Evolutionary conservation across 2,113 vertebrate genomes (phyloP), one percentile per base, ranked within the genome.

Genomic region (Prochilodus magdalenae): DNA sequence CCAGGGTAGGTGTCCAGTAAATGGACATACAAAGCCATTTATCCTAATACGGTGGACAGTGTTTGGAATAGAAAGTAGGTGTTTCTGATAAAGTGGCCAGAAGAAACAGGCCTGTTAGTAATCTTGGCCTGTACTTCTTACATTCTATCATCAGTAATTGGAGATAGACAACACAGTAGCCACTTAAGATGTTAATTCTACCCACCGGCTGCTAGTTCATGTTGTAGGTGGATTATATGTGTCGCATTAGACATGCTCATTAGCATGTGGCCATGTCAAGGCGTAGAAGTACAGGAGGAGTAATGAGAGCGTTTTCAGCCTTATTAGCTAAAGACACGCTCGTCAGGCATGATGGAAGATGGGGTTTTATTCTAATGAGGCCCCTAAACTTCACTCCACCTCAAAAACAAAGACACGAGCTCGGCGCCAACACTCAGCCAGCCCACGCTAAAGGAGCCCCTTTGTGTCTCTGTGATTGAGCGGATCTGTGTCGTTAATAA

Each of bases 241-340:
- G 73, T 26, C 60, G 30, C 8, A 63, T 60, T 24, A 75, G 33
- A 60, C 33, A 2, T 47, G 49, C 22, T 78, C 55, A 24, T 59
- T 79, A 29, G 33, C 57, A 59, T 57, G 69, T 36, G 70, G 27
- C 79, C 70, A 24, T 63, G 79, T 53, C 8, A 47, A 80, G 44
- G 40, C 59, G 27, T 51, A 26, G 60, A 62, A 29, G 60, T 81
- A 63, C 26, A 40, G 33, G n/a, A 75, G 62, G 62, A 57, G 62
- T 67, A 75, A 81, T 81, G 62, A 55, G 71, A 53, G 51, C 60
- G n/a, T 66, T 75, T 81, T 69, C 62, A 75, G 49, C 30, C 80
- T 74, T 81, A 75, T 81, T 81, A 81, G 72, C 80, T 53, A 75
- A 75, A 81, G 80, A 81, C 79, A 81, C 40, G 79, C 71, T 74